Evolutionary conservation across 2,113 vertebrate species (phyloP).

Genomic region (Tragelaphus strepsiceros): DNA sequence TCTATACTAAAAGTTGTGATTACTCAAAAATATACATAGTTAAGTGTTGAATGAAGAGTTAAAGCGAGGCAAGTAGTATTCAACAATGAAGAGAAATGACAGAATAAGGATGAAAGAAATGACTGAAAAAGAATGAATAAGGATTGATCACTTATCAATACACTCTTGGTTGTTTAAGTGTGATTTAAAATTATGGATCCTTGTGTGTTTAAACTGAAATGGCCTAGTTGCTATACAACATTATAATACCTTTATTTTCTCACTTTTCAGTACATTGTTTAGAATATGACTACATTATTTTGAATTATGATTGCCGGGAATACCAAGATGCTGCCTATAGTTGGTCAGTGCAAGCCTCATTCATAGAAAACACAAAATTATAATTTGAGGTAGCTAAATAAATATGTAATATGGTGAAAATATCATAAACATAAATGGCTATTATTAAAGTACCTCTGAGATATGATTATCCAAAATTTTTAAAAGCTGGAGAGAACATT

Average conservation of each 20-base stretch:
- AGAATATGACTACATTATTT: constrained; percentile 68
- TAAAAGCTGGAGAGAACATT: background rate
- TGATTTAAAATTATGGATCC: constrained; percentile 63
- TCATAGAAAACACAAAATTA: constrained; percentile 57
- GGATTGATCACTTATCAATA: constrained; percentile 67
- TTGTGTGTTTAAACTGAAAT: constrained; percentile 43
- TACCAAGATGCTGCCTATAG: constrained; percentile 39
- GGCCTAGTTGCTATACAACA: constrained; percentile 73
- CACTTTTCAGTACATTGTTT: constrained; percentile 71
- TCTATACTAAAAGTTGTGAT: constrained; percentile 3
- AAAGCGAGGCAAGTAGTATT: background rate
- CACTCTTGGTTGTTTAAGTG: constrained; percentile 52
- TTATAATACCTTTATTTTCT: constrained; percentile 43
- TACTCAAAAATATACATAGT: background rate
- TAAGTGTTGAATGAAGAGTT: constrained; percentile 12
- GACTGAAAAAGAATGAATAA: background rate
- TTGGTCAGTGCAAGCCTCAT: constrained; percentile 42
- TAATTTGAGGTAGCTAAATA: constrained; percentile 35
- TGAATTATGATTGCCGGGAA: constrained; percentile 71
- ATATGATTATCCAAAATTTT: background rate
- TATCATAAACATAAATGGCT: background rate
- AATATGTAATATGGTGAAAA: background rate
- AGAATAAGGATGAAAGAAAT: constrained; percentile 30
- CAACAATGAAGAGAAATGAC: constrained; percentile 39
- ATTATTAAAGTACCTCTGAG: background rate